Evolutionary conservation across 2,113 vertebrate species (phyloP), one percentile per base, ranked within the genome.

Genomic region (Heteronetta atricapilla): DNA sequence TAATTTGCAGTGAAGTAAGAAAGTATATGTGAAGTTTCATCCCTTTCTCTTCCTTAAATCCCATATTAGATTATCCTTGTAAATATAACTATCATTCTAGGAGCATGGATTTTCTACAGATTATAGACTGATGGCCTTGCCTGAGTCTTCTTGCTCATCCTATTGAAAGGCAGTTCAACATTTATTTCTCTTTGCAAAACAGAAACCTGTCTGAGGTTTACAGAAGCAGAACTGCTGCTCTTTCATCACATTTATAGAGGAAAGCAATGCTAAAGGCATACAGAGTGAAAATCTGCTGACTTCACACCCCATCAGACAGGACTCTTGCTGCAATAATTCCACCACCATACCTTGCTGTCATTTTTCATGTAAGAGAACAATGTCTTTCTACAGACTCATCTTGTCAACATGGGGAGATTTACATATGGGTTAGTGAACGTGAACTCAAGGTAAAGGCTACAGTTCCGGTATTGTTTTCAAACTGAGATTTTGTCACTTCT

Each of bases 221-320:
- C 1, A 1, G n/a, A 31, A 63, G 85, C 67, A 80, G 72, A 91
- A 60, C 28, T 52, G 10, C 23, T 90, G 75, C 59, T 78, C 33
- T 77, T 91, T 86, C 93, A 83, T 74, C 79, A 89, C 16, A 48
- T 95, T 91, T 64, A 55, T 70, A 55, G 56, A 70, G 63, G 75
- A 46, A 80, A 88, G 75, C 13, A 34, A 11, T 40, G 58, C 4
- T 10, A 17, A 22, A 52, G 13, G 56, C 38, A 16, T 3, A 6
- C 56, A 40, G 82, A 79, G 29, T 88, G 85, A 88, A 94, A 91
- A 94, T 60, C 4, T 0, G 79, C 82, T 95, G 91, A 95, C 59
- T 89, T 74, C 59, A 88, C 67, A 70, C 59, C n/a, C 50, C 68
- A 13, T 52, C 88, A 84, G 68, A 2, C 50, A 55, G 46, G n/a